Evolutionary conservation across 2,113 vertebrate species (phyloP), one percentile per base, ranked within the genome.

Genomic region (Notarius quadriscutis): DNA sequence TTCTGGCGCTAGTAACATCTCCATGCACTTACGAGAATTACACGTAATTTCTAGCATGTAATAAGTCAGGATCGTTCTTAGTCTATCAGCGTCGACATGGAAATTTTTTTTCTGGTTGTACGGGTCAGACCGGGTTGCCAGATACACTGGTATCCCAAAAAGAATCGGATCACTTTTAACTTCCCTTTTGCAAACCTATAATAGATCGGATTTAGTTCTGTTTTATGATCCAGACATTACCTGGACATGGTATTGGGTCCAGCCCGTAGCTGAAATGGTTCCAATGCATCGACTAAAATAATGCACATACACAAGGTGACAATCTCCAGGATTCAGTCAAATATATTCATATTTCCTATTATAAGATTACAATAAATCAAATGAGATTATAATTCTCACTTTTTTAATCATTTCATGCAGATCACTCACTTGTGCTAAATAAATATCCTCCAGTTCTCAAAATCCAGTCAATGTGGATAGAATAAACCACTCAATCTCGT

Each of bases 51-150:
- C 55, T 34, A 58, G 27, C 15, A 20, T 58, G 27, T 34, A 17
- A 17, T 30, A 55, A 79, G 75, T 55, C 51, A 80, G 51, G 77
- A 79, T 79, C 27, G 17, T 58, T 80, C 9, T 80, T 58, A 80
- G n/a, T 80, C 0, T 57, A 27, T 55, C 50, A n/a, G 25, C n/a
- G 74, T 50, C 7, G 78, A 11, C 78, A 58, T 34, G 78, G 55
- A 30, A 34, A 30, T 34, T 1, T 58, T 34, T 34, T 58, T 30
- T 30, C 41, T 48, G 41, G 6, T 11, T 1, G n/a, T 6, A 14
- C 8, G 6, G 51, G 51, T 7, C 11, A 25, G 48, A 50, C 20
- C 8, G 25, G 75, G 77, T 79, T 57, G 53, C n/a, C 53, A 30
- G 55, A 27, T 10, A 20, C 4, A 50, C 18, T 1, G 18, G 0